These are phyloP conservation scores for Diaphora mendica DNA, from an alignment of 2,888 invertebrate species.

Conservation along the genomic window DNA sequence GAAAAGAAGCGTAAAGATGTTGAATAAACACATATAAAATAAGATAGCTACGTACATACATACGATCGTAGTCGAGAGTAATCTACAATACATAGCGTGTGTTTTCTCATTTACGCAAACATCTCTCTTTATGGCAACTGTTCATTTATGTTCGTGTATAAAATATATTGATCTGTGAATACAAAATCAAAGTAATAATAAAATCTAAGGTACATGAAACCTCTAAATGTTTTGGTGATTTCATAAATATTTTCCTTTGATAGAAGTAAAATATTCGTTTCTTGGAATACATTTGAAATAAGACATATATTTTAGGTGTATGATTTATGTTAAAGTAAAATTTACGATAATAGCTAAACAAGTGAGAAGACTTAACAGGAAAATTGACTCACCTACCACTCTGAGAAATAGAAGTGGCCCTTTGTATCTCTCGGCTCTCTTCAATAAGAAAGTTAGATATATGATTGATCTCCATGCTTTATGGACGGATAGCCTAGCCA, in stretches of 20 bases:
- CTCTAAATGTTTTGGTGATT: constrained; percentile 17
- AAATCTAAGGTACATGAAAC: constrained; percentile 32
- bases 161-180: constrained; percentile 37
- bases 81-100: constrained; percentile 38
- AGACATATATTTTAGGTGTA: background rate
- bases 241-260: constrained; percentile 6
- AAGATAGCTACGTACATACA: constrained; percentile 31
- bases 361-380: background rate
- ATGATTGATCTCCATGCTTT: too few species aligned
- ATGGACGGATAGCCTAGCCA: too few species aligned
- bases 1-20: constrained; percentile 57
- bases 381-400: background rate
- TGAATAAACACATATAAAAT: constrained; percentile 57
- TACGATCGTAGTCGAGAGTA: constrained; percentile 35
- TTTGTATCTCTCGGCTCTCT: background rate
- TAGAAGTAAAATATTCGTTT: constrained; percentile 2
- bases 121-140: constrained; percentile 36
- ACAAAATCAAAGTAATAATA: constrained; percentile 37
- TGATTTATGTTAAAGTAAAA: background rate
- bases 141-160: constrained; percentile 36
- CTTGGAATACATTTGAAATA: background rate
- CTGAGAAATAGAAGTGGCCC: background rate
- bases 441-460: background rate
- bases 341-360: background rate
- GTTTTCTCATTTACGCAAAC: constrained; percentile 32